These are phyloP conservation scores for Bicyclus anynana DNA, from an alignment of 1,140 invertebrate species.

Conservation along the genomic window DNA sequence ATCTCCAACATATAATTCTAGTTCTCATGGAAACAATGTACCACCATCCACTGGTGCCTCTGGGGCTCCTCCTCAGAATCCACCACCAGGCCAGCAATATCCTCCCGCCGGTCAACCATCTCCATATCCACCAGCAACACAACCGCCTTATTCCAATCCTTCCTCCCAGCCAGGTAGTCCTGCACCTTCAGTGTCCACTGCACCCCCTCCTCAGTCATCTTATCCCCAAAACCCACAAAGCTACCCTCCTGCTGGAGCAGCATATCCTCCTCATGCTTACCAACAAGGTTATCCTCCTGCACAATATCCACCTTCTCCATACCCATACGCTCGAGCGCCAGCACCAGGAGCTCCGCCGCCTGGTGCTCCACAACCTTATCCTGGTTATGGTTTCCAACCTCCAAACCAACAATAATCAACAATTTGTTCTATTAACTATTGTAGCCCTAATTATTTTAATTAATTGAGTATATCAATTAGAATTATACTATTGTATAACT, in stretches of 20 bases:
- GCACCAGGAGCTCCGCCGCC: slow-evolving; percentile 72
- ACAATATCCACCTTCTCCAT: slow-evolving; percentile 70
- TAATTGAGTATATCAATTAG: neutral
- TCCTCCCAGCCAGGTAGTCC: slow-evolving; percentile 74
- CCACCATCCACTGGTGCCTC: slow-evolving; percentile 56
- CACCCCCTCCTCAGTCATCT: slow-evolving; percentile 60
- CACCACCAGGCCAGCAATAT: slow-evolving; percentile 60
- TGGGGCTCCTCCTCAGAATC: slow-evolving; percentile 45
- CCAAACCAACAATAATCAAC: slow-evolving; percentile 63
- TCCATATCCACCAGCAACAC: slow-evolving; percentile 65
- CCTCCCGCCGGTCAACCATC: slow-evolving; percentile 65
- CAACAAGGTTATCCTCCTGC: slow-evolving; percentile 72
- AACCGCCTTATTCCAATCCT: slow-evolving; percentile 74
- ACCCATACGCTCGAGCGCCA: slow-evolving; percentile 71
- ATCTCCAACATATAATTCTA: slow-evolving; percentile 71
- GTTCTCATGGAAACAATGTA: slow-evolving; percentile 64
- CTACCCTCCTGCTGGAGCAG: slow-evolving; percentile 64
- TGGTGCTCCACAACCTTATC: slow-evolving; percentile 66
- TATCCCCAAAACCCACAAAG: slow-evolving; percentile 65
- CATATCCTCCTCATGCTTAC: slow-evolving; percentile 73
- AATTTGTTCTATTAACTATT: neutral
- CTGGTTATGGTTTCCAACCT: slow-evolving; percentile 74
- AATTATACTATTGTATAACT: too few relatives aligned
- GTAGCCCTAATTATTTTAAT: neutral
- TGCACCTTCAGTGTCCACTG: slow-evolving; percentile 63